These are phyloP conservation scores for Parnassius smintheus DNA, from an alignment of 2,888 invertebrate species.

Conservation along the genomic window DNA sequence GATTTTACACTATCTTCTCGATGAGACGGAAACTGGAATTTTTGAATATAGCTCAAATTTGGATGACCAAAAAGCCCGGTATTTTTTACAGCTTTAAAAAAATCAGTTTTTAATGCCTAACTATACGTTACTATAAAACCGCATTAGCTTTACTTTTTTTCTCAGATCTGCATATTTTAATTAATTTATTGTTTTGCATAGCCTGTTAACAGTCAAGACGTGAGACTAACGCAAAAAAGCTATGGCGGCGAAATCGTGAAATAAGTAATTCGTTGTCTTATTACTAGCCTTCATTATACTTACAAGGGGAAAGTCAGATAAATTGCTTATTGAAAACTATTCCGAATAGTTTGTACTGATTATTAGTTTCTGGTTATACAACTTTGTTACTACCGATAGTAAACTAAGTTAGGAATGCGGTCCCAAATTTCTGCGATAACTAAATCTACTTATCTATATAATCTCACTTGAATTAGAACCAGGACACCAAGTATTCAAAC, in stretches of 20 bases:
- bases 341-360: constrained; percentile 27
- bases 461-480: no score
- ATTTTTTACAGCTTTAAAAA: no score
- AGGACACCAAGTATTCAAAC: no score
- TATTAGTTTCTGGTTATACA: constrained; percentile 27
- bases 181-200: neutral
- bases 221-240: constrained; percentile 1
- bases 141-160: neutral
- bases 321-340: constrained; percentile 44
- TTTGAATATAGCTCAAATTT: no score
- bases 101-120: no score
- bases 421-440: neutral
- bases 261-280: constrained; percentile 32
- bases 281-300: constrained; percentile 41
- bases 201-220: neutral
- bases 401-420: neutral
- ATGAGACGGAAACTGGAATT: no score
- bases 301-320: constrained; percentile 48
- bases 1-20: no score
- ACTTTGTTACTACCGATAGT: constrained; percentile 4
- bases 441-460: constrained; percentile 7
- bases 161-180: neutral
- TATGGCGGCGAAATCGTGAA: constrained; percentile 26
- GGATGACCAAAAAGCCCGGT: no score
- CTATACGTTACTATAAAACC: neutral